phyloP scores from a whole-genome alignment of 1,140 invertebrate species.

The Lethocerus indicus region DNA sequence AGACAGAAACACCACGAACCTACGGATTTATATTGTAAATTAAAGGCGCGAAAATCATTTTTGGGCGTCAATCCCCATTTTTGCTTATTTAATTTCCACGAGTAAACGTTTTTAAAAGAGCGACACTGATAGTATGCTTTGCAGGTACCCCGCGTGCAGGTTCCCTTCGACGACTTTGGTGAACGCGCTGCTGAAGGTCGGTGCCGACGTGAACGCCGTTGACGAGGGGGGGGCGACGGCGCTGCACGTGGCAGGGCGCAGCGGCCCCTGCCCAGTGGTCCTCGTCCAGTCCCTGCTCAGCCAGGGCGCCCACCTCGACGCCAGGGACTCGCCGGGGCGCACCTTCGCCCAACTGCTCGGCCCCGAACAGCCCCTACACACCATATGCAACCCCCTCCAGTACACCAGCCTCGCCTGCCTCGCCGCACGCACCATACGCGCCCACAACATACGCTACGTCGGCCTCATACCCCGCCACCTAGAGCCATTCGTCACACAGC shows the following conservation, averaged over 20 bases:
- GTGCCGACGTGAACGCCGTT: constrained; percentile 55
- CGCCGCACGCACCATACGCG: constrained; percentile 55
- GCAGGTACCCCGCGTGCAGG: constrained; percentile 49
- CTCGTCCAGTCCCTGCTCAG: constrained; percentile 52
- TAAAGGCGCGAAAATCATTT: too few species aligned
- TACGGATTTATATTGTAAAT: too few species aligned
- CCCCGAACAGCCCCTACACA: constrained; percentile 31
- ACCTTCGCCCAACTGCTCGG: constrained; percentile 53
- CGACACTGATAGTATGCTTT: neutral
- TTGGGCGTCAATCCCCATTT: too few species aligned
- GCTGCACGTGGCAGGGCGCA: constrained; percentile 41
- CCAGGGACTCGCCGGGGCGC: constrained; percentile 59
- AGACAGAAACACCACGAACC: too few species aligned
- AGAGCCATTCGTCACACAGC: constrained; percentile 6
- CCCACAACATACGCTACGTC: constrained; percentile 24
- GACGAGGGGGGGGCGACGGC: constrained; percentile 69
- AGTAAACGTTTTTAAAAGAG: neutral
- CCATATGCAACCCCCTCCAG: constrained; percentile 53
- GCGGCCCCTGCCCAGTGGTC: constrained; percentile 40
- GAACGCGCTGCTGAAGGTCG: constrained; percentile 60
- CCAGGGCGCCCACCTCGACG: constrained; percentile 71
- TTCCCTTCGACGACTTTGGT: constrained; percentile 50
- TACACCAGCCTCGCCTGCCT: constrained; percentile 65
- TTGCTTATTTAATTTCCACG: too few species aligned
- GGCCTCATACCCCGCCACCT: constrained; percentile 5